Evolutionary conservation across 2,797 vertebrate genomes (phyloP).

Genomic region (Tenualosa ilisha): DNA sequence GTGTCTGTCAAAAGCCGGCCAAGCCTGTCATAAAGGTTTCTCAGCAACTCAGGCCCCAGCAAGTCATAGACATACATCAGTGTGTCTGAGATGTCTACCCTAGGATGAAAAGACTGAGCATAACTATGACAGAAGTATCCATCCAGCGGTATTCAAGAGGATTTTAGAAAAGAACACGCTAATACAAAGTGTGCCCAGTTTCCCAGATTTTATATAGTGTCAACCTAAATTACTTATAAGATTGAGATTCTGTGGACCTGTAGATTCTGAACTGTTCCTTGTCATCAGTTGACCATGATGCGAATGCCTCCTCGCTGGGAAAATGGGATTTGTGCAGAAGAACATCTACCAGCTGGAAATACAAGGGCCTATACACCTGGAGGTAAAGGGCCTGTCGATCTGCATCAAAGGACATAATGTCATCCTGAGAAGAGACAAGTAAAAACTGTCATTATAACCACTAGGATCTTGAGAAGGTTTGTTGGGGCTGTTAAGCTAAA

Average conservation of each 20-base stretch:
- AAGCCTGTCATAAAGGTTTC: slow-evolving; percentile 94
- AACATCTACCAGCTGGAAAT: slow-evolving; percentile 96
- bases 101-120: slow-evolving; percentile 53
- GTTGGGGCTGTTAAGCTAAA: too few species aligned
- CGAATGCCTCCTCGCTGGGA: slow-evolving; percentile 87
- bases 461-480: too few species aligned
- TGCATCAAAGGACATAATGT: slow-evolving; percentile 92
- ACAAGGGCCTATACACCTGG: slow-evolving; percentile 94
- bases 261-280: slow-evolving; percentile 98
- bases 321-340: slow-evolving; percentile 95
- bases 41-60: slow-evolving; percentile 93
- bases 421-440: slow-evolving; percentile 76
- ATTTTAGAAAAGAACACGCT: not conserved
- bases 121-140: not conserved
- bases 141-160: not conserved
- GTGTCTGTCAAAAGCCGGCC: slow-evolving; percentile 88
- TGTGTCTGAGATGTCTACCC: slow-evolving; percentile 97
- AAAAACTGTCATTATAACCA: not conserved
- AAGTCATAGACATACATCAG: slow-evolving; percentile 99
- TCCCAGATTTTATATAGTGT: too few species aligned
- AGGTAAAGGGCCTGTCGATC: slow-evolving; percentile 92
- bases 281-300: slow-evolving; percentile 92
- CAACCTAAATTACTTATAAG: not conserved
- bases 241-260: slow-evolving; percentile 71
- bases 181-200: not conserved